Evolutionary conservation across 1,140 invertebrate genomes (phyloP), one percentile per base, ranked within the genome.

Genomic region (Leptestheria dahalacensis): DNA sequence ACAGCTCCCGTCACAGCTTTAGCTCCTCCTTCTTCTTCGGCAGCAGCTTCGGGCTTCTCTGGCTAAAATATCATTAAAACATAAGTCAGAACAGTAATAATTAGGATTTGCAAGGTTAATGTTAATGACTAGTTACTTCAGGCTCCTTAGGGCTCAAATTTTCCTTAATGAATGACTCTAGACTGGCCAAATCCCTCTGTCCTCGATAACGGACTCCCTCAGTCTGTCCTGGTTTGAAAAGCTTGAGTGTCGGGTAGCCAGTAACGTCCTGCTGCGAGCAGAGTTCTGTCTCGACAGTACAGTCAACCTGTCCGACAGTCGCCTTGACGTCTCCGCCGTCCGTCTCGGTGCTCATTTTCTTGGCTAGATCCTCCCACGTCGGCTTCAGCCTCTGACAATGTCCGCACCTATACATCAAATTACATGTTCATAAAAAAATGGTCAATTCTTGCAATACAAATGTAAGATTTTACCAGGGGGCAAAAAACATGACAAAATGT

Each of bases 401-500:
- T 1, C 79, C 79, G 66, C 83, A 86, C 84, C 84, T 86, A 59
- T 20, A 65, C 66, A 56, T 59, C 52, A 59, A 66, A 21, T 20
- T 51, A 50, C 10, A 48, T 21, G 25, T n/a, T n/a, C n/a, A n/a
- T n/a, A 29, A 73, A 64, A 56, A 64, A 66, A 65, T 71, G 48
- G 15, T 49, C 50, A 55, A 52, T 48, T 55, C 46, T 49, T 48
- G 54, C n/a, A n/a, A n/a, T n/a, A 25, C 18, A 28, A 57, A 56
- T 28, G 47, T 51, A 23, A 29, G 29, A 49, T 25, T 20, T 74
- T 76, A 86, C 84, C 85, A 86, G 25, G 84, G 84, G 9, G 83
- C 83, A 70, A 79, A 86, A 66, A 86, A 86, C 76, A 86, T 85
- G 29, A 88, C 72, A 70, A 87, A 88, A 68, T 84, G 79, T 67